Evolutionary conservation across 2,888 invertebrate species (phyloP).

Genomic region (Stenolophus ochropezus): DNA sequence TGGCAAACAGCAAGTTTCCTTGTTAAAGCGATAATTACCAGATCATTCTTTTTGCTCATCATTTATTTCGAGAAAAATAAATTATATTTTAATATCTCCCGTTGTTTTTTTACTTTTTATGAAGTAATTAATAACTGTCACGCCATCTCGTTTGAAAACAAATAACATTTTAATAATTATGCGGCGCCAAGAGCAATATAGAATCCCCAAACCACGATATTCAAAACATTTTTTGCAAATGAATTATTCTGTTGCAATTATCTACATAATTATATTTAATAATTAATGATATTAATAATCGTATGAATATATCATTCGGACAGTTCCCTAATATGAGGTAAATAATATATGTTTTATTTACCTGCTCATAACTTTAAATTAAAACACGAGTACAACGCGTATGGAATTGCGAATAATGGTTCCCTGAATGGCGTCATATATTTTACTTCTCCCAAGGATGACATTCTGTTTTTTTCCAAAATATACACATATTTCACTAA

Average conservation of each 20-base stretch:
- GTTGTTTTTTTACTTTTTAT: conserved; percentile 34
- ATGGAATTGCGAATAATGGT: background rate
- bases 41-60: conserved; percentile 8
- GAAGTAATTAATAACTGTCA: conserved; percentile 53
- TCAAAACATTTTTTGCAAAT: conserved; percentile 17
- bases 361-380: conserved; percentile 8
- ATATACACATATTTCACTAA: background rate
- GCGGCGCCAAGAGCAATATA: conserved; percentile 20
- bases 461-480: background rate
- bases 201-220: background rate
- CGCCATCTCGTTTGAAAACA: conserved; percentile 20
- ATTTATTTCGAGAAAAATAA: conserved; percentile 41
- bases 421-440: background rate
- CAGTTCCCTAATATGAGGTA: background rate
- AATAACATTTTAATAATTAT: conserved; percentile 48
- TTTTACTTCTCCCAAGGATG: conserved; percentile 3
- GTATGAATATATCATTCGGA: conserved; percentile 12
- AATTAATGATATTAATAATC: conserved; percentile 29
- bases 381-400: background rate
- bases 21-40: conserved; percentile 17
- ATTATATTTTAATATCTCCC: conserved; percentile 43
- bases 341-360: conserved; percentile 24
- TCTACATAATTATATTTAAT: conserved; percentile 27
- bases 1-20: conserved; percentile 27
- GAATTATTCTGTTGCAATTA: conserved; percentile 8